Base-by-base conservation (phyloP, 2,888 invertebrate species). In the Dryocosmus kuriphilus region DNA sequence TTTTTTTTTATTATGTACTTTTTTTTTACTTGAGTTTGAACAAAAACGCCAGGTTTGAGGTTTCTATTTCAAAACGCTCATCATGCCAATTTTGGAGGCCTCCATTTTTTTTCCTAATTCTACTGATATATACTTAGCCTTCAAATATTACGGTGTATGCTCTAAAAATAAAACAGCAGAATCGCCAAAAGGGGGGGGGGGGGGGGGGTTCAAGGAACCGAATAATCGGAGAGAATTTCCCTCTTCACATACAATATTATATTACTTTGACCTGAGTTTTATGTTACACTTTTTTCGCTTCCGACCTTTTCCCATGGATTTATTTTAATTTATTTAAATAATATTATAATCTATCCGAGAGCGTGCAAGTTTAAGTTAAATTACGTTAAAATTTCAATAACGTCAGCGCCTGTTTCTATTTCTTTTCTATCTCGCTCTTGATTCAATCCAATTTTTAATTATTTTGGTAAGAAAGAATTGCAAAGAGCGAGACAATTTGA, bases 361-460 rank as follows among this genome's bases (percentile, higher is more conserved):
- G 79, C 79, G 79, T 75, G 55, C 35, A 46, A 77, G 32, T 75
- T 63, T 62, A 78, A 81, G n/a, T 77, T 65, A 77, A 76, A 76
- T 82, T 80, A 81, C 82, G 82, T 84, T 76, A 65, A 82, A 78
- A n/a, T n/a, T 79, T 84, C 75, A 80, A 81, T 80, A 83, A 86
- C 83, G 80, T 82, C 81, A 78, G 46, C 79, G 80, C 77, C 80
- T 78, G 67, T 77, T 76, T 76, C 75, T 74, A 74, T 76, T 77
- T 71, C 63, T 51, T 77, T 75, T 73, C 61, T 75, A 74, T 76
- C 76, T 73, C 57, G 71, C 79, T 65, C 62, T 71, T 77, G 55
- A 38, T 67, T 79, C 22, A 30, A 51, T 32, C 19, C 51, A 16
- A 71, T 14, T 67, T 51, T 4, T 27, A 16, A 57, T 24, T 57